phyloP scores from a whole-genome alignment of 2,797 vertebrate species.

The Mus caroli region DNA sequence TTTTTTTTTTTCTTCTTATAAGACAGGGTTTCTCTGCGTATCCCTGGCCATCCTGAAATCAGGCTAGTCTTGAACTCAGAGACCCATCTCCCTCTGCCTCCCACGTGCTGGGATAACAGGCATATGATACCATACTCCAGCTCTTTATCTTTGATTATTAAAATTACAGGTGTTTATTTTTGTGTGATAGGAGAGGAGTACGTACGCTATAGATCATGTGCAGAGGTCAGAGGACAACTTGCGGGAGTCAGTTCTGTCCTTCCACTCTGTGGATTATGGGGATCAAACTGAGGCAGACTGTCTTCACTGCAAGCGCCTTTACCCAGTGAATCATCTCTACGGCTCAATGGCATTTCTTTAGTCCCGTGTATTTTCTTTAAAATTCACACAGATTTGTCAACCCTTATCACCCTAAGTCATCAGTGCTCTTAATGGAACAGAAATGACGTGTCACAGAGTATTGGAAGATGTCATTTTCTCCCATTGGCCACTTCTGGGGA shows the following conservation, averaged over 20 bases:
- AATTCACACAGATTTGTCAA: background rate
- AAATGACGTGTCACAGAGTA: background rate
- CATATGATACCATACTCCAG: fast-evolving
- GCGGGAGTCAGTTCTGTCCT: background rate
- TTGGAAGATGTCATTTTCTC: background rate
- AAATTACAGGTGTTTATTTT: background rate
- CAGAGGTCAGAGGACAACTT: background rate
- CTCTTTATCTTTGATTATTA: background rate
- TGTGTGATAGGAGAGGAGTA: background rate
- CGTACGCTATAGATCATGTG: background rate
- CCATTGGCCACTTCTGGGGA: background rate
- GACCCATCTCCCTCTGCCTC: background rate
- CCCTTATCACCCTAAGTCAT: too few relatives aligned
- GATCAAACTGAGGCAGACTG: background rate
- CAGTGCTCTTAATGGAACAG: background rate
- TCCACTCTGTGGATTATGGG: background rate
- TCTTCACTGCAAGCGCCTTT: background rate
- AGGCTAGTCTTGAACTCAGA: background rate
- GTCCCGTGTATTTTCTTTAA: background rate
- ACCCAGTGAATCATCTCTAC: background rate
- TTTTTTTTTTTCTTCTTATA: too few relatives aligned
- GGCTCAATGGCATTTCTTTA: background rate
- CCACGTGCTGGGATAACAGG: too few relatives aligned
- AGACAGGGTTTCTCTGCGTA: background rate
- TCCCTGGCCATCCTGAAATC: background rate